Conservation (phyloP, 2,888 invertebrate genomes). For the Helobdella robusta region DNA sequence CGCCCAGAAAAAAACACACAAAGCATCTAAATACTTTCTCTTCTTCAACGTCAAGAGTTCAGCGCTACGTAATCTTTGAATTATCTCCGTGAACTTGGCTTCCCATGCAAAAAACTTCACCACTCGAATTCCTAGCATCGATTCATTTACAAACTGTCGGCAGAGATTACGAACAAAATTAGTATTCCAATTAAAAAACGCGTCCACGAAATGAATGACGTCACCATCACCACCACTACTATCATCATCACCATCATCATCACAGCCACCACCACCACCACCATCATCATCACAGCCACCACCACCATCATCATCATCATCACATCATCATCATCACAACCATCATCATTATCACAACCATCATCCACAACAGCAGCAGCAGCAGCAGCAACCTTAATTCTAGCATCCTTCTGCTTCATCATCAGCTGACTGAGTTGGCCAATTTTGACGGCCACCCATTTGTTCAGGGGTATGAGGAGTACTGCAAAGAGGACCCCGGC, state of each 20-base stretch:
- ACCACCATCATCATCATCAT: no score
- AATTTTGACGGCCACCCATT: constrained; percentile 76
- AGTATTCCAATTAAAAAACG: not conserved
- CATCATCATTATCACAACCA: not conserved
- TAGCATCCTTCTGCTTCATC: constrained; percentile 80
- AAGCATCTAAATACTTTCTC: constrained; percentile 87
- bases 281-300: no score
- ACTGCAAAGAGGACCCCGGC: constrained; percentile 79
- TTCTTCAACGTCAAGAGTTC: constrained; percentile 71
- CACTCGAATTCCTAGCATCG: constrained; percentile 74
- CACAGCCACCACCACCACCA: not conserved
- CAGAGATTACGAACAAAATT: constrained; percentile 8
- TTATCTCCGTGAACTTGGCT: constrained; percentile 64
- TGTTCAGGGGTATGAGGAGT: constrained; percentile 82
- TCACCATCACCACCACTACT: not conserved
- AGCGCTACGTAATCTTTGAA: constrained; percentile 52
- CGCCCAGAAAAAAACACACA: constrained; percentile 97
- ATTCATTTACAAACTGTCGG: constrained; percentile 66
- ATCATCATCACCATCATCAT: constrained; percentile 9
- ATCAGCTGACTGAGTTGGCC: constrained; percentile 70
- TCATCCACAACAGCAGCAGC: no score
- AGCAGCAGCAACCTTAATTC: constrained; percentile 59
- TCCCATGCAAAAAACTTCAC: constrained; percentile 92
- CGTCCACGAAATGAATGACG: not conserved
- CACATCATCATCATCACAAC: not conserved